Conservation (phyloP, 2,888 invertebrate genomes). For the Drosophila lutescens region DNA sequence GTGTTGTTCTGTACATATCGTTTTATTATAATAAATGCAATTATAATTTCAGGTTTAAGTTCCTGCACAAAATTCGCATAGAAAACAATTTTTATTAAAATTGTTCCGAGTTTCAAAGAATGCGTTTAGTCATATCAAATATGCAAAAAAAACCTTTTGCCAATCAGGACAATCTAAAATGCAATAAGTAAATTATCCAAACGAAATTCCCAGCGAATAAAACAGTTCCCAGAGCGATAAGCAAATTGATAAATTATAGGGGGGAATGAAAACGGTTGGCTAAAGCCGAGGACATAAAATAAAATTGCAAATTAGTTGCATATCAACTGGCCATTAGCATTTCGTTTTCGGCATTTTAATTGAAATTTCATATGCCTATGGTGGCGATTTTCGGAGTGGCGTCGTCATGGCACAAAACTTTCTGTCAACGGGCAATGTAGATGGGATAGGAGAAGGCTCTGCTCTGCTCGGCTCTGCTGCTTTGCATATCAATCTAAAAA, state of each 20-base stretch:
- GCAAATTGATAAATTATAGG: conserved; percentile 28
- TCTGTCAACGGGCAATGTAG: conserved; percentile 52
- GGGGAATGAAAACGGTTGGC: not conserved
- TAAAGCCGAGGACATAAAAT: conserved; percentile 22
- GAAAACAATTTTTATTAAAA: too few relatives aligned
- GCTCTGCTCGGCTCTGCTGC: conserved; percentile 49
- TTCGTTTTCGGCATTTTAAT: conserved; percentile 66
- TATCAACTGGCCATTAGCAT: conserved; percentile 67
- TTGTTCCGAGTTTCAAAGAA: not conserved
- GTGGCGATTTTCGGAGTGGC: conserved; percentile 7
- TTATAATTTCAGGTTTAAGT: too few relatives aligned
- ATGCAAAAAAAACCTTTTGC: not conserved
- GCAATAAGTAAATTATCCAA: conserved; percentile 22
- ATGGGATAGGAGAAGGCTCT: conserved; percentile 21
- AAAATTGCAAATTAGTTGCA: conserved; percentile 68
- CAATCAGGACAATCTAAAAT: not conserved
- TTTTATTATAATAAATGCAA: too few relatives aligned
- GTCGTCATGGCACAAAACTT: conserved; percentile 40
- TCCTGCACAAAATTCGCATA: too few relatives aligned
- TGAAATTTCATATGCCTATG: conserved; percentile 69
- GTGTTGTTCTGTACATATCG: too few relatives aligned
- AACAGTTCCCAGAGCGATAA: conserved; percentile 8
- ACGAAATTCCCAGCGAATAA: conserved; percentile 1
- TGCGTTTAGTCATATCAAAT: not conserved
- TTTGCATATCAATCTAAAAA: conserved; percentile 81